Base-by-base conservation (phyloP, 37 sponge, comb jelly and placozoan genomes). In the Mnemiopsis leidyi region DNA sequence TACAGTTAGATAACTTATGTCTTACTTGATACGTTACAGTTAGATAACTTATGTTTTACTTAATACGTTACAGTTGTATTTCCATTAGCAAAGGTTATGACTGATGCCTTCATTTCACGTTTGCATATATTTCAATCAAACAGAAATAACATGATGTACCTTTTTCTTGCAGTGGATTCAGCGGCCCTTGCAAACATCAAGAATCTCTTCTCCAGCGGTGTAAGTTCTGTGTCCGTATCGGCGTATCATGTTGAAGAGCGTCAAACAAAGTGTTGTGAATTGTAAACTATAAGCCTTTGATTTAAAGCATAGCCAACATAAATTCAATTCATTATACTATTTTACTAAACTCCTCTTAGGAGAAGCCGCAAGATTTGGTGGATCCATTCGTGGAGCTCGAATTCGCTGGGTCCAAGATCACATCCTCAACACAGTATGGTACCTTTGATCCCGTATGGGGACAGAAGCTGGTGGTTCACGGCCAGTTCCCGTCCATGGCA, bases 401-500 rank as follows among this genome's bases (percentile, higher is more conserved):
- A 61, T 85, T 85, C 25, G 90, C 90, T 0, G 90, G 90, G 0
- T 48, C 90, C 0, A 38, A 85, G 61, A 39, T 85, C 0, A 61
- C 38, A 3, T 85, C 90, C 5, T 28, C 61, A 9, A 39, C 36
- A 20, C 90, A 85, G 61, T 40, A 85, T 29, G 90, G 90, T 13
- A 85, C 90, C 0, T 85, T 85, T 39, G 90, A 85, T 29, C 90
- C 90, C 0, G 61, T 40, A 1, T 85, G 90, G 90, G 61, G 61
- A 23, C 90, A 85, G 90, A 85, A 85, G 39, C 90, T 85, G 24
- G 90, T 85, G 16, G 23, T 85, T 29, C 40, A 85, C 28, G 61
- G 90, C 25, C 90, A 85, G 61, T 85, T 85, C 61, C 90, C 90
- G 29, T 85, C 90, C 40, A 85, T 85, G 90, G 39, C 48, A 13